Evolutionary conservation across 2,797 vertebrate species (phyloP).

Genomic region (Fistularia tabacaria): DNA sequence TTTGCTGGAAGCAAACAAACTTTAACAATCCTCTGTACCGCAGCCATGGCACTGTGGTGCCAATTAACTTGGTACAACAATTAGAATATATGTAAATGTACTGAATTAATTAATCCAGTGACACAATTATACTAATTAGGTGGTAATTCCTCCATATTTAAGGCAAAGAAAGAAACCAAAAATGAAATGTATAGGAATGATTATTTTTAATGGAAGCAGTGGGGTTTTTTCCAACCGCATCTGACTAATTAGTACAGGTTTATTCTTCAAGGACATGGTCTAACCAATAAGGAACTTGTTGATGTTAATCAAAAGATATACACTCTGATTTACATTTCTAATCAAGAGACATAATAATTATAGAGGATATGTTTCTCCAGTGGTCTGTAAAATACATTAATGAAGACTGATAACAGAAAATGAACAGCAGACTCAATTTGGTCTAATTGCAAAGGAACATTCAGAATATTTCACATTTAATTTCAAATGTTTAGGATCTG

Average conservation of each 20-base stretch:
- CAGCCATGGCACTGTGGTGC: slow-evolving; percentile 28
- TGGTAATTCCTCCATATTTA: slow-evolving; percentile 65
- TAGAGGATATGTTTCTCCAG: slow-evolving; percentile 25
- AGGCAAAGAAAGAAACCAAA: slow-evolving; percentile 48
- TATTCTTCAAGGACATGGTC: slow-evolving; percentile 51
- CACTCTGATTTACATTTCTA: slow-evolving; percentile 60
- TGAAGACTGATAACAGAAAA: no score
- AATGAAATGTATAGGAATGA: slow-evolving; percentile 57
- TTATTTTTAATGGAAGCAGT: slow-evolving; percentile 31
- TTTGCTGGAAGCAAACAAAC: slow-evolving; percentile 46
- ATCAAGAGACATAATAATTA: slow-evolving; percentile 61
- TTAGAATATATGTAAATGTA: slow-evolving; percentile 69
- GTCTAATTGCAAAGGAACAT: neutral
- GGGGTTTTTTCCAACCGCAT: slow-evolving; percentile 34
- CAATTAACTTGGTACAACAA: slow-evolving; percentile 60
- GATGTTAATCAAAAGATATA: slow-evolving; percentile 64
- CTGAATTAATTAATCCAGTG: slow-evolving; percentile 71
- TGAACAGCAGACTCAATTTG: neutral
- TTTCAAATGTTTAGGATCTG: neutral
- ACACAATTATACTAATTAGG: slow-evolving; percentile 63
- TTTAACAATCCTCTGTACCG: slow-evolving; percentile 18
- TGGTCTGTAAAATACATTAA: slow-evolving; percentile 28
- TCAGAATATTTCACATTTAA: neutral
- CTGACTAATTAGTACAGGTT: slow-evolving; percentile 58
- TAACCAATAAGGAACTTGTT: slow-evolving; percentile 64